Conservation (phyloP, 2,888 invertebrate species). For the Beris chalybata region DNA sequence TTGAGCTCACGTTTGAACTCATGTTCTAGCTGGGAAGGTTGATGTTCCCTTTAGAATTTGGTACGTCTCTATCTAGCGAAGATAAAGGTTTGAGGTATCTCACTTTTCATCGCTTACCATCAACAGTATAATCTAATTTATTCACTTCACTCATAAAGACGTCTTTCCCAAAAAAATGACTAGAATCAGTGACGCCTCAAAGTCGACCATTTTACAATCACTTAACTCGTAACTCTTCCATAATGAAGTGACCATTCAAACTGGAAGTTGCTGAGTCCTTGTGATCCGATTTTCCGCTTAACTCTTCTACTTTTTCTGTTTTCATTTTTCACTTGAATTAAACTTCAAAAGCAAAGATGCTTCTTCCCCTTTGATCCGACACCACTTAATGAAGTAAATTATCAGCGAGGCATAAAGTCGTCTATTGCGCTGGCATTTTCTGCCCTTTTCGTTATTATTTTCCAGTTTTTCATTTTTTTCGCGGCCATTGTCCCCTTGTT, state of each 20-base stretch:
- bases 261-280: constrained; percentile 13
- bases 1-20: too few species aligned
- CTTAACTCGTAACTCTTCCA: too few species aligned
- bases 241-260: constrained; percentile 24
- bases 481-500: not conserved
- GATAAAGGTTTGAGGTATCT: too few species aligned
- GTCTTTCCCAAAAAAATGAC: too few species aligned
- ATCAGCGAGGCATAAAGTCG: constrained; percentile 35
- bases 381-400: constrained; percentile 38
- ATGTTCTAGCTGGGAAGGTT: too few species aligned
- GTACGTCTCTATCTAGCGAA: too few species aligned
- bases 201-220: too few species aligned
- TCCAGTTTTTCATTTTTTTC: constrained; percentile 13
- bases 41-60: too few species aligned
- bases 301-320: constrained; percentile 13
- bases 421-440: constrained; percentile 33
- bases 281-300: constrained; percentile 26
- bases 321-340: constrained; percentile 22
- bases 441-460: constrained; percentile 16
- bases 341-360: constrained; percentile 32
- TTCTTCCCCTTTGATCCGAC: constrained; percentile 20
- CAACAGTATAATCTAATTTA: too few species aligned
- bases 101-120: too few species aligned
- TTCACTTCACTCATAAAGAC: too few species aligned
- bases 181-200: too few species aligned